A percentile compares a stretch with the other conserved stretches of the same genome.
These are phyloP conservation scores for Rhea americana DNA, from an alignment of 2,113 vertebrate genomes.

Conservation along the genomic window DNA sequence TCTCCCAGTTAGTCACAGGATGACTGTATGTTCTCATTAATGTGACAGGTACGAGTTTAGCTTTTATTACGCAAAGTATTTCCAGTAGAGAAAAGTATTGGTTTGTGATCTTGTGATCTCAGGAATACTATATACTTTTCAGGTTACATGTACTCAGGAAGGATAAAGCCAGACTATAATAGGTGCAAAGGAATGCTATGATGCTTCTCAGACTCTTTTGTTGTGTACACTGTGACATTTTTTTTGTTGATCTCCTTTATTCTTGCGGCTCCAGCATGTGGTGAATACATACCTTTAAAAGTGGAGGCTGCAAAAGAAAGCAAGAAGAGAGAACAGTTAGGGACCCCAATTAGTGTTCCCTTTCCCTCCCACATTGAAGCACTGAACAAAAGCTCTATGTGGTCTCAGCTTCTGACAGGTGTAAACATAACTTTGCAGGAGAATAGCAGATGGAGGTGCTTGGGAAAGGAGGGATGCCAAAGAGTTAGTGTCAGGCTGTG, in stretches of 20 bases:
- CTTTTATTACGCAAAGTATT: slow-evolving; percentile 18
- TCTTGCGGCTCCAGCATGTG: neutral
- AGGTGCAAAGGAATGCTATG: neutral
- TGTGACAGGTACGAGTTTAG: slow-evolving; percentile 5
- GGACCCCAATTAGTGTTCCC: neutral
- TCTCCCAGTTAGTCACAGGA: slow-evolving; percentile 31
- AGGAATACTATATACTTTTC: neutral
- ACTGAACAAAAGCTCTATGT: neutral
- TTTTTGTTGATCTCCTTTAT: neutral
- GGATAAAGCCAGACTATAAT: neutral
- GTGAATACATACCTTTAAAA: neutral
- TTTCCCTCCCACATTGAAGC: neutral
- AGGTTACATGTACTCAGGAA: neutral
- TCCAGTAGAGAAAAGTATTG: slow-evolving; percentile 17
- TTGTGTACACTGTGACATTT: rapidly evolving
- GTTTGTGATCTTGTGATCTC: slow-evolving; percentile 19
- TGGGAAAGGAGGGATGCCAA: neutral
- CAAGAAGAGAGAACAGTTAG: neutral
- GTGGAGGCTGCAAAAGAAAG: neutral
- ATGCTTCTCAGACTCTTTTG: neutral
- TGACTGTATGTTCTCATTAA: neutral
- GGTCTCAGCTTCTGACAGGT: neutral
- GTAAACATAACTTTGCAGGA: neutral
- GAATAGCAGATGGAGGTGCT: no score
- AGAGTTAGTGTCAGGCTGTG: neutral